phyloP scores from a whole-genome alignment of 1,140 invertebrate species.

The Zaprionus inermis region DNA sequence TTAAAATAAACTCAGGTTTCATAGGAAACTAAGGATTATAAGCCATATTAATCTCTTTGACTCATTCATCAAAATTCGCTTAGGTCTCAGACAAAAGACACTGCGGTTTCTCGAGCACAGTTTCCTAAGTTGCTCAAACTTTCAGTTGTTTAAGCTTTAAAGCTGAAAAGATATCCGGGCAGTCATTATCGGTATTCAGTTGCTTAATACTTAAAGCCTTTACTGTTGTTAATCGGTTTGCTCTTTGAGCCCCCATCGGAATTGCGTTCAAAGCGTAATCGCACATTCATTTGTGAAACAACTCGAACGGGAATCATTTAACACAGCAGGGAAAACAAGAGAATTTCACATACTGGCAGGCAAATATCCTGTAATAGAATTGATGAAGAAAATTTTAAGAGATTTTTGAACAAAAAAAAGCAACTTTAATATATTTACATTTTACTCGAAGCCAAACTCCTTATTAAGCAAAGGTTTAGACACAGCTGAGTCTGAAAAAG shows the following conservation, averaged over 20 bases:
- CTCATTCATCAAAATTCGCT: no score
- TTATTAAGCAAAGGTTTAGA: no score
- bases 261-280: conserved; percentile 12
- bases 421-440: no score
- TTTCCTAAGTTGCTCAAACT: neutral
- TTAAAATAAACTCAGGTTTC: no score
- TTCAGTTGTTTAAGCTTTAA: neutral
- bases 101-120: no score
- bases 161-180: neutral
- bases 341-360: neutral
- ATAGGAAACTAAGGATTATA: no score
- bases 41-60: no score
- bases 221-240: conserved; percentile 3
- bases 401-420: no score
- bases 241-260: conserved; percentile 5
- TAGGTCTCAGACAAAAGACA: no score
- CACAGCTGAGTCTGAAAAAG: no score
- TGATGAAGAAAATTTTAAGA: no score
- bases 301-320: conserved; percentile 13
- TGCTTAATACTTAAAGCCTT: neutral
- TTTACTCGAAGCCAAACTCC: no score
- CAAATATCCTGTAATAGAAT: neutral
- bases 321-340: neutral
- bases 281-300: conserved; percentile 25
- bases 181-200: neutral